Evolutionary conservation across 2,113 vertebrate species (phyloP), one percentile per base, ranked within the genome.

Genomic region (Uria aalge): DNA sequence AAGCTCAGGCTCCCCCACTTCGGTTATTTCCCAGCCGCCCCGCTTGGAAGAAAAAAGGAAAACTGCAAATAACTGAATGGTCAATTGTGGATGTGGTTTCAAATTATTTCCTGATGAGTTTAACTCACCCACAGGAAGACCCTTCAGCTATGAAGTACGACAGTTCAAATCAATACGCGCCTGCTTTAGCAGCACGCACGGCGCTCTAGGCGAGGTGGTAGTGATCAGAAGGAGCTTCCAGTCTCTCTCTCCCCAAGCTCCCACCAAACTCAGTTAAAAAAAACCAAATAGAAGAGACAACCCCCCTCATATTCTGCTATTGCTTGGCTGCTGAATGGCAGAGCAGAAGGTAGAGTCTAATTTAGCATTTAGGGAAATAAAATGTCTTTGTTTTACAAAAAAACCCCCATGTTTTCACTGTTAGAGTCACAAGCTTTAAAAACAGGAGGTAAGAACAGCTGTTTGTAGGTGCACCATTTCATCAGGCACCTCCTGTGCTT

Each of bases 31-130:
- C 56, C 66, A 84, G 40, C 24, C 57, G 16, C 8, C 64, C 8
- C 2, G 11, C 34, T 66, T 17, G 40, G 56, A 90, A 72, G 26
- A 52, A 78, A 62, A 74, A 74, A 43, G 27, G 12, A 21, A 85
- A 87, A 92, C 1, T 63, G 60, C 53, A 68, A 72, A 63, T 11
- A 63, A 77, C 11, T 23, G 82, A 59, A 23, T 13, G 55, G 38
- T 40, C 50, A 47, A 0, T 57, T 0, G 0, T 53, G 29, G 43
- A 12, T 52, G 47, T 63, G 43, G 57, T 47, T 85, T 90, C 78
- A 69, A 76, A 68, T 90, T 24, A 47, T 76, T 76, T 79, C 43
- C 48, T 53, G 16, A 34, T 45, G 43, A 32, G 16, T 59, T 41
- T 7, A 59, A 29, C 41, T 59, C 69, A 50, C 38, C 43, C 41